Evolutionary conservation across 2,113 vertebrate genomes (phyloP), one percentile per base, ranked within the genome.

Genomic region (Phoxinus phoxinus): DNA sequence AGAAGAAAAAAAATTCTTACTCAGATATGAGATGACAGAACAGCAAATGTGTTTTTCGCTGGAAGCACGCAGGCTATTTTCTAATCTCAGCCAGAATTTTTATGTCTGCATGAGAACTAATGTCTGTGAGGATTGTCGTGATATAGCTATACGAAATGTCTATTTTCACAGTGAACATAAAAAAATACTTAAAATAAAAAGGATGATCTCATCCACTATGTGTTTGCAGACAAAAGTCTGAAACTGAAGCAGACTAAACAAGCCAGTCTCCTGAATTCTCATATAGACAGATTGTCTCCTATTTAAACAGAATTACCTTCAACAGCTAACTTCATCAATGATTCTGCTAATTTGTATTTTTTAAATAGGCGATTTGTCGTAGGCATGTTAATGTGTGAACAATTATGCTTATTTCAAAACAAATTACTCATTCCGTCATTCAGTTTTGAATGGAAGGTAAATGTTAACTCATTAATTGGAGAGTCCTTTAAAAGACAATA

Each of bases 401-500:
- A 46, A 21, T 81, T 65, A 46, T 80, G 78, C n/a, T 46, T 81
- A 65, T 81, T 63, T 81, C 35, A 30, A 81, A 81, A 46, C n/a
- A 63, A 81, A 63, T 81, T 46, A 81, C 37, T 63, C 37, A 81
- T 63, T 80, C n/a, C 27, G 63, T 80, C 58, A 63, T 30, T 81
- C 25, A 19, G 78, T 46, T 81, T 46, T 81, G 78, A 81, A 81
- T 46, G 21, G 35, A 37, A 78, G 56, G 35, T n/a, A 81, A 81
- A 81, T 81, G 78, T 81, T 81, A 63, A 63, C 23, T 65, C 58
- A 81, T 81, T 81, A 65, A 46, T 81, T 81, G 37, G n/a, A 81
- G 78, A 81, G 78, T 58, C 41, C 78, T 30, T 30, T 65, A 81
- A 46, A 63, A 81, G 25, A 81, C 78, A 80, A 46, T 63, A 65